Evolutionary conservation across 2,113 vertebrate species (phyloP).

Genomic region (Oncorhynchus gorbuscha): DNA sequence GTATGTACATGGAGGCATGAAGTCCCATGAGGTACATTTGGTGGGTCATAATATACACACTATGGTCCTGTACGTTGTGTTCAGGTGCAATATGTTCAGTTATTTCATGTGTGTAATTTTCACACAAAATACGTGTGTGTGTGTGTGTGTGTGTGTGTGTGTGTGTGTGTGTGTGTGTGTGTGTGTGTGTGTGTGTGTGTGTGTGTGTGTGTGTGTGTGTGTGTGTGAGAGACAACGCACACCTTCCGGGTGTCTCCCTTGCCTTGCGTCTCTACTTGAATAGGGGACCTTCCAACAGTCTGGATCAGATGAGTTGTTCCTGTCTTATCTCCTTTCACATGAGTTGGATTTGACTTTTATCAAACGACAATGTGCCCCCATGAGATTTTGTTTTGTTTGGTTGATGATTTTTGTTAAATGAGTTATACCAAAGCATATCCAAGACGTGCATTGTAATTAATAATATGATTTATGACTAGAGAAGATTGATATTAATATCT

Average conservation of each 20-base stretch:
- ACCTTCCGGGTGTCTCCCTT: background rate
- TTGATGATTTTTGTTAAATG: background rate
- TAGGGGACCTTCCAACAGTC: background rate
- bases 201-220: too few relatives aligned
- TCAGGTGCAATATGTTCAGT: conserved; percentile 61
- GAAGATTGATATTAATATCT: background rate
- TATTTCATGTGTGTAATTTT: conserved; percentile 7
- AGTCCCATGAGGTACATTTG: conserved; percentile 3
- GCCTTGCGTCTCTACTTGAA: conserved; percentile 15
- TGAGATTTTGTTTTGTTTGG: conserved; percentile 3
- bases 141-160: background rate
- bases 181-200: conserved; percentile 1
- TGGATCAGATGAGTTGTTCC: background rate
- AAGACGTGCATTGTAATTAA: background rate
- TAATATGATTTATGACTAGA: background rate
- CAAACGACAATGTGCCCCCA: background rate
- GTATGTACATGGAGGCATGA: conserved; percentile 4
- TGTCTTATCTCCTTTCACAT: conserved; percentile 1
- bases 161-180: conserved; percentile 17
- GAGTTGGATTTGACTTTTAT: conserved; percentile 2
- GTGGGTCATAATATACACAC: conserved; percentile 10
- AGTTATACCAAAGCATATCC: conserved; percentile 6
- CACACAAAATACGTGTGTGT: conserved; percentile 14
- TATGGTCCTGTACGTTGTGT: conserved; percentile 21
- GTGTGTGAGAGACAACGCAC: background rate